Evolutionary conservation across 2,888 invertebrate genomes (phyloP).

Genomic region (Orchesellides sinensis): DNA sequence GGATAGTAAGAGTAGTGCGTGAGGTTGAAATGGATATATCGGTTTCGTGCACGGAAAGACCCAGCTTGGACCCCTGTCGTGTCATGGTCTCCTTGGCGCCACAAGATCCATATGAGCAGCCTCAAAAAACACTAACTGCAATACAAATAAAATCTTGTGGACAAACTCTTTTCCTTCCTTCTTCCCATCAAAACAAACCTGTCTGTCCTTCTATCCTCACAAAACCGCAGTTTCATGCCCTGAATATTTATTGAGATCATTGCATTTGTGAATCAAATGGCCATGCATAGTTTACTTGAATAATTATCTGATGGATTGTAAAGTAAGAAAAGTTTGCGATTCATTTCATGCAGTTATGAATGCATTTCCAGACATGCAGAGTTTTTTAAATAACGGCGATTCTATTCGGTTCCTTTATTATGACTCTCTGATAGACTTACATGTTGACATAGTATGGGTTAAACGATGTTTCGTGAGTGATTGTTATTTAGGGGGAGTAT

Average conservation of each 20-base stretch:
- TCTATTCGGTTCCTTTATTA: no score
- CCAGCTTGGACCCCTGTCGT: conserved; percentile 72
- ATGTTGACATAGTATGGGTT: no score
- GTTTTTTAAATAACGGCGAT: no score
- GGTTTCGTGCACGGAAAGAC: conserved; percentile 66
- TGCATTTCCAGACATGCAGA: no score
- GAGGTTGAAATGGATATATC: conserved; percentile 64
- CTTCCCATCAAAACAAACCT: neutral
- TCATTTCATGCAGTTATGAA: no score
- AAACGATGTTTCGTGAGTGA: no score
- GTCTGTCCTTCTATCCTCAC: neutral
- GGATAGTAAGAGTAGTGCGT: conserved; percentile 62
- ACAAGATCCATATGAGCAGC: conserved; percentile 64
- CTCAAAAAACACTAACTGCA: conserved; percentile 40
- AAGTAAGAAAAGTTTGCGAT: no score
- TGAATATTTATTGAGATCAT: conserved; percentile 2
- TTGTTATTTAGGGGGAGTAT: no score
- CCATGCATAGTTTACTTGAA: neutral
- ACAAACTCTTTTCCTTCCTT: conserved; percentile 5
- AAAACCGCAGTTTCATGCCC: conserved; percentile 7
- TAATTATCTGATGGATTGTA: no score
- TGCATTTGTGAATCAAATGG: neutral
- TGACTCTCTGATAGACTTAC: no score
- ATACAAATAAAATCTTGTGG: conserved; percentile 24
- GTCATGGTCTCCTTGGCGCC: conserved; percentile 75